Percentiles rank a stretch among this genome's conserved stretches.
phyloP scores from a whole-genome alignment of 2,113 vertebrate genomes.

The Dasyprocta punctata region DNA sequence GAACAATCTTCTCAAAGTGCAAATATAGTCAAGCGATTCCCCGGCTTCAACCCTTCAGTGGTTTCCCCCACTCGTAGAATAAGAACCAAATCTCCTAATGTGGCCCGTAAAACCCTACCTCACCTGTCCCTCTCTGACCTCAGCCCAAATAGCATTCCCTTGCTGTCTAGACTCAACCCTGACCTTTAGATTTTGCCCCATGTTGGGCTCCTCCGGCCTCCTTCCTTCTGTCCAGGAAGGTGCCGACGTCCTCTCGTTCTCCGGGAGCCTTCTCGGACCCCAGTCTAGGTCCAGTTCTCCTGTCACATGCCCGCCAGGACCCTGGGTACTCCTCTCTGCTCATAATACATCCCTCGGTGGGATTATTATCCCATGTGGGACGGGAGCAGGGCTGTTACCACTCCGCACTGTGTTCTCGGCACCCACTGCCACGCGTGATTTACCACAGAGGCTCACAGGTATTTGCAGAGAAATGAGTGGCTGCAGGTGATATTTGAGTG shows the following conservation, averaged over 20 bases:
- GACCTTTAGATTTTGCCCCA: not conserved
- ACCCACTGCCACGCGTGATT: not conserved
- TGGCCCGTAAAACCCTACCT: not conserved
- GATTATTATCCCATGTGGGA: not conserved
- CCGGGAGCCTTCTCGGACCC: not conserved
- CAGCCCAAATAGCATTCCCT: not conserved
- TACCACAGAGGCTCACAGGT: not conserved
- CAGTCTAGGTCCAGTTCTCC: not conserved
- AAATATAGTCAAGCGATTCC: not conserved
- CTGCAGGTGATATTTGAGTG: not conserved
- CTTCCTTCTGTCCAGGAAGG: not conserved
- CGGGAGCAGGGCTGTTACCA: not conserved
- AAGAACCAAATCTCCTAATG: not conserved
- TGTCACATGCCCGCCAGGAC: not conserved
- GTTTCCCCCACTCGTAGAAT: not conserved
- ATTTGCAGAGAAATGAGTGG: not conserved
- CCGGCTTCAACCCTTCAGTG: not conserved
- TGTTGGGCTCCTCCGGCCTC: not conserved
- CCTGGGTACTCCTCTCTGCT: not conserved
- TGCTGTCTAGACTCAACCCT: not conserved
- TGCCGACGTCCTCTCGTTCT: not conserved
- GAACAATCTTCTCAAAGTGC: not conserved
- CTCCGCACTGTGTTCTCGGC: not conserved
- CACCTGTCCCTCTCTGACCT: not conserved
- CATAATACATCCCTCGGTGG: not conserved